Base-by-base conservation (phyloP, 35 echinoderm and acorn worm genomes). In the Heliocidaris erythrogramma region DNA sequence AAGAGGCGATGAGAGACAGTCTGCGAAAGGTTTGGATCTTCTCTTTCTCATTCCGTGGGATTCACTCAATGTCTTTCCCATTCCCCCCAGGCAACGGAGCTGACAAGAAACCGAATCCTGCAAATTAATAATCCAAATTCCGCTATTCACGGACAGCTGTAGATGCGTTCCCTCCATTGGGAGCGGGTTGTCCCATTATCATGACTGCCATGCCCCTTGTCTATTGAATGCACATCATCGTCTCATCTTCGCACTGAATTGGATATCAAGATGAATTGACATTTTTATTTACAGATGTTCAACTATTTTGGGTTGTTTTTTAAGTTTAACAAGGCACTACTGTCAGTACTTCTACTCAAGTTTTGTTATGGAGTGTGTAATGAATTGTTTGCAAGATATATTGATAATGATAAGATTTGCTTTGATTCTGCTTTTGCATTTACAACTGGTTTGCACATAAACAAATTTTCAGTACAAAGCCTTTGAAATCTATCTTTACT, bases 91-190 rank as follows among this genome's bases (percentile, higher is more conserved):
- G 65, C 65, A 78, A 60, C 17, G 65, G 65, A 78, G 27, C 65
- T 78, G 65, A 78, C 65, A 78, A 78, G 65, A 78, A 78, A 78
- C 65, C 65, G 65, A 78, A 78, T 78, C 65, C 65, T 78, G 65
- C 65, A 78, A 78, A 78, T 78, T 78, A 78, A 78, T 78, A 78
- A 78, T 78, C 65, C 65, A 78, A 78, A 78, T 78, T 78, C 65
- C 65, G 17, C 65, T 24, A 78, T 78, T 78, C 65, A 78, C 65
- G 6, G 65, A 78, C 65, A 78, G 65, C 65, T 78, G 65, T 78
- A 78, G 65, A 78, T 78, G 65, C 65, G 8, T 78, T 78, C 65
- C 27, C 65, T 21, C 65, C 21, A 27, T 27, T 18, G 65, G 65
- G 14, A 78, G 65, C 65, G 65, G 65, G 65, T 78, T 78, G 65